Evolutionary conservation across 2,113 vertebrate genomes (phyloP).

Genomic region (Melanocharis versteri): DNA sequence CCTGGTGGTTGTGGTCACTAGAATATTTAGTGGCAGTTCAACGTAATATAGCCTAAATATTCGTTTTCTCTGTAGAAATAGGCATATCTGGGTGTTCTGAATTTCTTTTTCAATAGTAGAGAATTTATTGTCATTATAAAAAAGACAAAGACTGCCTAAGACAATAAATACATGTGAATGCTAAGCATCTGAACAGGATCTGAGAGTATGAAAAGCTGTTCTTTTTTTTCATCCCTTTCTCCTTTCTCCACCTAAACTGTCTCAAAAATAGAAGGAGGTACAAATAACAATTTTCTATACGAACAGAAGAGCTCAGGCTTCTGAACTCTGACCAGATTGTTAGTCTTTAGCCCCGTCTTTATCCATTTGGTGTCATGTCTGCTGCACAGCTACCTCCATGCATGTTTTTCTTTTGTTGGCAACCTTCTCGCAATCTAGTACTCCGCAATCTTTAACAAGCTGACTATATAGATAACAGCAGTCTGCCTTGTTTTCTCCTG

Average conservation of each 20-base stretch:
- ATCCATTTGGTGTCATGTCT: neutral
- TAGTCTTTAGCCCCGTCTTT: neutral
- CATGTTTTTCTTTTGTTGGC: neutral
- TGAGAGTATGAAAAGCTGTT: neutral
- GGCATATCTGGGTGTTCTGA: neutral
- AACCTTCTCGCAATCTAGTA: neutral
- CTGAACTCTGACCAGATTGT: neutral
- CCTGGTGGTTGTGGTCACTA: neutral
- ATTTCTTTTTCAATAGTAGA: neutral
- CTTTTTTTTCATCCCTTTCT: neutral
- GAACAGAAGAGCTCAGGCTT: neutral
- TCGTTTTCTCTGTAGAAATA: neutral
- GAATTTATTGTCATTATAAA: neutral
- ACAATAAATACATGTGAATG: neutral
- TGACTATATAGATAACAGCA: neutral
- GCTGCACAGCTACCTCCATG: neutral
- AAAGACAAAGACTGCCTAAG: neutral
- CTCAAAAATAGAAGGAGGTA: neutral
- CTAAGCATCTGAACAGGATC: neutral
- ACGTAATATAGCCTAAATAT: neutral
- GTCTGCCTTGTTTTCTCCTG: neutral
- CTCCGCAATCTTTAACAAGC: neutral
- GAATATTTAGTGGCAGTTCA: neutral
- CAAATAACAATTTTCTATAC: neutral
- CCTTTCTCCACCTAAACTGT: neutral